phyloP scores from a whole-genome alignment of 1,140 invertebrate genomes.

The Wasmannia auropunctata region DNA sequence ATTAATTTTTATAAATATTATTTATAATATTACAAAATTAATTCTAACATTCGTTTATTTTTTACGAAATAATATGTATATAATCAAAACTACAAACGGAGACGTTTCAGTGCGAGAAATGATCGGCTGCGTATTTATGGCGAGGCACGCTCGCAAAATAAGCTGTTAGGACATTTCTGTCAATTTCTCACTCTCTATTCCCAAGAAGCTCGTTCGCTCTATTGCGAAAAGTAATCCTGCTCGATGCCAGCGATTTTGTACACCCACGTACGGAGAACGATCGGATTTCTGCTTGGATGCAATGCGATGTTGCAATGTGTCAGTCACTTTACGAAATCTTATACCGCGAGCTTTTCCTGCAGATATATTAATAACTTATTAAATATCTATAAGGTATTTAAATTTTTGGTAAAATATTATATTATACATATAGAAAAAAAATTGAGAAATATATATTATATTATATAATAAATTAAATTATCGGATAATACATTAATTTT shows the following conservation, averaged over 20 bases:
- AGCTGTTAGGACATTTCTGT: slow-evolving; percentile 32
- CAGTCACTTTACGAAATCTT: not conserved
- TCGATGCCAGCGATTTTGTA: slow-evolving; percentile 2
- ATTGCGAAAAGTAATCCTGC: slow-evolving; percentile 15
- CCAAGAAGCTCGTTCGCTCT: not conserved
- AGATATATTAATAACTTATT: not conserved
- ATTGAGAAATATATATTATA: no score
- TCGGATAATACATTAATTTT: not conserved
- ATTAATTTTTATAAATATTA: not conserved
- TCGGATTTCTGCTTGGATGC: slow-evolving; percentile 45
- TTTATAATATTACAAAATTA: not conserved
- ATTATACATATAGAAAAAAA: not conserved
- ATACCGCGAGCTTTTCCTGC: not conserved
- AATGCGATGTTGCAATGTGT: not conserved
- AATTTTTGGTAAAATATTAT: not conserved
- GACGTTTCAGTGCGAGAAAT: slow-evolving; percentile 57
- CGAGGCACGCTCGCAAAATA: slow-evolving; percentile 9
- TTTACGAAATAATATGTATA: slow-evolving; percentile 55
- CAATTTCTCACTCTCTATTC: not conserved
- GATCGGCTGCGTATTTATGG: slow-evolving; percentile 47
- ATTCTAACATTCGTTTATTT: not conserved
- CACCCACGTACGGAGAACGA: slow-evolving; percentile 48
- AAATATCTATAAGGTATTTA: not conserved
- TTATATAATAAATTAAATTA: not conserved
- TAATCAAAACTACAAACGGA: slow-evolving; percentile 31